Evolutionary conservation across 2,113 vertebrate species (phyloP).

Genomic region (Rhagologus leucostigma): DNA sequence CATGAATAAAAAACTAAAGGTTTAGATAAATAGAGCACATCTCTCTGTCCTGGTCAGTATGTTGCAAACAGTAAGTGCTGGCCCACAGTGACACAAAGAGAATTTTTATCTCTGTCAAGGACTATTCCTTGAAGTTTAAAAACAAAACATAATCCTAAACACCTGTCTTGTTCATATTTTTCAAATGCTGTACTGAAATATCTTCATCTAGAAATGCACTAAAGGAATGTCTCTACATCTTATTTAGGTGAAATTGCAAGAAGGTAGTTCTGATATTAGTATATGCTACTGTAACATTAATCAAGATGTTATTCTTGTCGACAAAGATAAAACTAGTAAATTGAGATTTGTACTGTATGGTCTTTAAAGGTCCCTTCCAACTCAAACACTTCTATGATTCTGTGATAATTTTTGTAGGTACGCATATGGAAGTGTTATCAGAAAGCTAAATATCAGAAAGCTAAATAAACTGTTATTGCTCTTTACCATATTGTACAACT

Average conservation of each 20-base stretch:
- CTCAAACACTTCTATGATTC: neutral
- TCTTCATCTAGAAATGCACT: neutral
- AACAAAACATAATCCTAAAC: neutral
- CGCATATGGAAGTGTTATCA: neutral
- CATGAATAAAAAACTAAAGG: neutral
- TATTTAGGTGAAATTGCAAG: neutral
- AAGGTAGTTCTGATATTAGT: neutral
- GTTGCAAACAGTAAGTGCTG: neutral
- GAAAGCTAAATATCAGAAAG: neutral
- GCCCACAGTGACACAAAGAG: neutral
- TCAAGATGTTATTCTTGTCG: neutral
- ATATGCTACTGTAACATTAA: neutral
- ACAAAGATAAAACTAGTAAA: neutral
- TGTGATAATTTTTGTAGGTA: neutral
- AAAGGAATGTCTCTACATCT: neutral
- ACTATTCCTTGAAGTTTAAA: neutral
- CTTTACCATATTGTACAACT: neutral
- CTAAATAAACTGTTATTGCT: constrained; percentile 12
- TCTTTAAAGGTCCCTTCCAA: neutral
- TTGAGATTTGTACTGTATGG: neutral
- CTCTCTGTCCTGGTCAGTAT: neutral
- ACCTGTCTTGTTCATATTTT: neutral
- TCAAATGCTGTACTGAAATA: neutral
- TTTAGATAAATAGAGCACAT: neutral
- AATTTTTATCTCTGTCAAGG: neutral